These are phyloP conservation scores for Uromys caudimaculatus DNA, from an alignment of 2,797 vertebrate genomes.

Conservation along the genomic window DNA sequence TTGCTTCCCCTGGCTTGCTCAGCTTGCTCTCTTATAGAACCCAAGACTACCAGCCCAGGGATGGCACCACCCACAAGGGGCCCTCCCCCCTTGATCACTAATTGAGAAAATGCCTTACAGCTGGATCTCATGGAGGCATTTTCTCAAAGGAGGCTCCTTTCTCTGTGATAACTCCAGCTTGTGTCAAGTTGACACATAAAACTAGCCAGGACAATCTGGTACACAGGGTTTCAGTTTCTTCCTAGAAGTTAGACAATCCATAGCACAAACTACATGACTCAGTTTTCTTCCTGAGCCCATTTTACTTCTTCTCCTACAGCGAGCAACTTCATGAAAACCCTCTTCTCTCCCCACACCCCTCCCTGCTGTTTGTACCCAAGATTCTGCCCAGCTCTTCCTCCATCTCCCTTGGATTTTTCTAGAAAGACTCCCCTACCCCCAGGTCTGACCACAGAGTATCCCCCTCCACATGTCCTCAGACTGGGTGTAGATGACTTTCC, in stretches of 20 bases:
- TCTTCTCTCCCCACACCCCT: neutral
- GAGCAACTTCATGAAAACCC: neutral
- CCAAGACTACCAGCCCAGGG: too few relatives aligned
- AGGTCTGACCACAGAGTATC: neutral
- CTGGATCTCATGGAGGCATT: too few relatives aligned
- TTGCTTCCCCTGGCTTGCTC: too few relatives aligned
- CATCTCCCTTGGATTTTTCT: neutral
- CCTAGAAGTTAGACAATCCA: neutral
- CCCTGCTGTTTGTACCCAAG: neutral
- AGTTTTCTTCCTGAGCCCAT: neutral
- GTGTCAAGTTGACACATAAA: too few relatives aligned
- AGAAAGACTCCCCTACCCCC: neutral
- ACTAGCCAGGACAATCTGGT: too few relatives aligned
- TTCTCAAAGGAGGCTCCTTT: too few relatives aligned
- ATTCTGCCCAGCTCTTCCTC: neutral
- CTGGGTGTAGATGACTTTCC: neutral
- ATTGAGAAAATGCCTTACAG: too few relatives aligned
- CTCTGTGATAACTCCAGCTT: too few relatives aligned
- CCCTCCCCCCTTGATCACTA: too few relatives aligned
- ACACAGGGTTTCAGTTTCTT: neutral
- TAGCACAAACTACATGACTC: neutral
- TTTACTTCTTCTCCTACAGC: neutral
- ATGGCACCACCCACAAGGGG: too few relatives aligned
- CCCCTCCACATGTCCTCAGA: neutral
- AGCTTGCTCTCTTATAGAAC: too few relatives aligned